A percentile compares a stretch with the other conserved stretches of the same genome.
These are phyloP conservation scores for Drosophila mojavensis DNA, from an alignment of 1,140 invertebrate genomes.

Conservation along the genomic window DNA sequence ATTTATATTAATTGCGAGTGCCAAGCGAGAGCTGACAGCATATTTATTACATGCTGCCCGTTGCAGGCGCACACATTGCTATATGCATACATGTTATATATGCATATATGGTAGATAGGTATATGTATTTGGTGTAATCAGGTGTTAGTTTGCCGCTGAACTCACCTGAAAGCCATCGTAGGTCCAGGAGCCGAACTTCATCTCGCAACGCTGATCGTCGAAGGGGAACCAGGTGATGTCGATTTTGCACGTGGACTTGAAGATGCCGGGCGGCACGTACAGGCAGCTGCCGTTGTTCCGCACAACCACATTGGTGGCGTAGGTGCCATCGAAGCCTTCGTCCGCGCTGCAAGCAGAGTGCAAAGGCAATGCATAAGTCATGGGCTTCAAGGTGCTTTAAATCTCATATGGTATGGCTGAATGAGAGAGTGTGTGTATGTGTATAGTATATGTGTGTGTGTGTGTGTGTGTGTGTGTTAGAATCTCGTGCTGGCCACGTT, in stretches of 20 bases:
- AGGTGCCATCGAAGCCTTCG: conserved; percentile 98
- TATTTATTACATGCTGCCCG: conserved; percentile 35
- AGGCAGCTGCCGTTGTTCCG: conserved; percentile 96
- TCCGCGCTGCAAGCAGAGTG: conserved; percentile 87
- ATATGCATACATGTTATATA: conserved; percentile 2
- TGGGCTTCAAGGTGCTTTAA: conserved; percentile 8
- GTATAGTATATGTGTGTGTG: neutral
- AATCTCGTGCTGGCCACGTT: conserved; percentile 34
- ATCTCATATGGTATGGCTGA: conserved; percentile 2
- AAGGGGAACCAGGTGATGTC: conserved; percentile 98
- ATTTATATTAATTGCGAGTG: too few relatives aligned
- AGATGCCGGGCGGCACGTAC: conserved; percentile 97
- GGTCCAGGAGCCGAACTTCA: conserved; percentile 99
- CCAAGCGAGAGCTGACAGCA: neutral
- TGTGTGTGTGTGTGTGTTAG: conserved; percentile 22
- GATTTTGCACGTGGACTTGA: conserved; percentile 94
- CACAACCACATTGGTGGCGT: conserved; percentile 98
- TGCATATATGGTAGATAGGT: conserved; percentile 5
- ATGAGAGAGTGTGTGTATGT: neutral
- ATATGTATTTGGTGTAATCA: neutral
- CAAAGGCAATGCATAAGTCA: conserved; percentile 4
- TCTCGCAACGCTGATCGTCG: conserved; percentile 94
- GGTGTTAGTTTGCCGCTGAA: conserved; percentile 14
- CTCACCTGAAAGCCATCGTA: conserved; percentile 96
- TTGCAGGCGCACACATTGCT: neutral